Percentiles rank a stretch among this genome's conserved stretches.
Evolutionary conservation across 2,888 invertebrate species (phyloP).

Genomic region (Exephanes ischioxanthus): DNA sequence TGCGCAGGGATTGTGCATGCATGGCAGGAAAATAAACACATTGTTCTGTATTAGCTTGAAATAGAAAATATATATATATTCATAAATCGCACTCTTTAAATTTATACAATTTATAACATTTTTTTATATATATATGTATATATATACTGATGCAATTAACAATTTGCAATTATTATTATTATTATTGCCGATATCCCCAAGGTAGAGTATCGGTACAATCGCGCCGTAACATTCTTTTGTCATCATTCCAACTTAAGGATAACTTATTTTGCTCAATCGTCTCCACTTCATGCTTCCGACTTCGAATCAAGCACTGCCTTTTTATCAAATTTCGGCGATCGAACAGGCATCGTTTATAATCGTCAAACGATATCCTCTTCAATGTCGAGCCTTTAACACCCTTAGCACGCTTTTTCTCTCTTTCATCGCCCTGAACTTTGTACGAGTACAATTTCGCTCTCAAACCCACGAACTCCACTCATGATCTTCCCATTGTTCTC

Average conservation of each 20-base stretch:
- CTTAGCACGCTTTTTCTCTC: constrained; percentile 66
- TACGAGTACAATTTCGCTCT: constrained; percentile 36
- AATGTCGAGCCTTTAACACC: constrained; percentile 33
- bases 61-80: too few species aligned
- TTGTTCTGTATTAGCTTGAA: too few species aligned
- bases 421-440: not conserved
- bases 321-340: too few species aligned
- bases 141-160: too few species aligned
- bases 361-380: constrained; percentile 26
- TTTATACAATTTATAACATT: too few species aligned
- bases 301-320: too few species aligned
- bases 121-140: too few species aligned
- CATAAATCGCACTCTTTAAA: too few species aligned
- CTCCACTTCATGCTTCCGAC: constrained; percentile 7
- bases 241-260: constrained; percentile 44
- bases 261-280: constrained; percentile 47
- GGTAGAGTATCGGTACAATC: constrained; percentile 50
- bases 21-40: too few species aligned
- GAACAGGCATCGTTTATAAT: constrained; percentile 23
- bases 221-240: constrained; percentile 26
- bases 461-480: constrained; percentile 72
- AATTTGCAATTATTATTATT: too few species aligned
- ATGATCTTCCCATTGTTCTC: constrained; percentile 68
- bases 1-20: too few species aligned
- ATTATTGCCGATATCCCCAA: constrained; percentile 30